Evolutionary conservation across 2,888 invertebrate genomes (phyloP).

Genomic region (Thymelicus acteon): DNA sequence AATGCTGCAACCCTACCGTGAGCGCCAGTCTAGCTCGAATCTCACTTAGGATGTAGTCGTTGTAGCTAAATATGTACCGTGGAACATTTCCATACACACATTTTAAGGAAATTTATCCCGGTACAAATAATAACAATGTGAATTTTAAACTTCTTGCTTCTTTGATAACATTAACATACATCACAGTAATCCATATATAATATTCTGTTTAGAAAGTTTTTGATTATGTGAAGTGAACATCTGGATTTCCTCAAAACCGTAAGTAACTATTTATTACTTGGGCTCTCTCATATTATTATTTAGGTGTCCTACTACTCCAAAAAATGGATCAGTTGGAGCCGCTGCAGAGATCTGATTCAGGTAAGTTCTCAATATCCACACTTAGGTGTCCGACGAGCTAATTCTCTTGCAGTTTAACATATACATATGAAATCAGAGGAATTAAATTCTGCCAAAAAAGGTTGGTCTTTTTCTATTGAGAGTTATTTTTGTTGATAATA

Average conservation of each 20-base stretch:
- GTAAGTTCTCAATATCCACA: not conserved
- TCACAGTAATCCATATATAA: too few relatives aligned
- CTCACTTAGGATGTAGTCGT: not conserved
- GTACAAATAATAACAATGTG: too few relatives aligned
- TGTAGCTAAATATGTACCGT: not conserved
- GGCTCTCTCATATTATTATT: not conserved
- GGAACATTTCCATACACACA: not conserved
- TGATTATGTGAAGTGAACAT: not conserved
- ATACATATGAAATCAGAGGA: too few relatives aligned
- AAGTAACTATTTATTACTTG: not conserved
- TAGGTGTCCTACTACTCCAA: not conserved
- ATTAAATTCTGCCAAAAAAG: too few relatives aligned
- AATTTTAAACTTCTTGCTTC: too few relatives aligned
- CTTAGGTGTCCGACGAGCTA: not conserved
- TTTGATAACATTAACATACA: too few relatives aligned
- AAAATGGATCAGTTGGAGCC: not conserved
- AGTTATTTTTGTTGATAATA: too few relatives aligned
- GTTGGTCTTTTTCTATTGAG: too few relatives aligned
- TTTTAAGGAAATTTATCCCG: too few relatives aligned
- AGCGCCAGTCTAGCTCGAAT: slow-evolving; percentile 16
- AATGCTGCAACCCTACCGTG: slow-evolving; percentile 2
- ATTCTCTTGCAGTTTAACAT: not conserved
- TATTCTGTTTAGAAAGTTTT: too few relatives aligned
- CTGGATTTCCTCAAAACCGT: not conserved
- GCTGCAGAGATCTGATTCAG: not conserved